Evolutionary conservation across 2,113 vertebrate genomes (phyloP), one percentile per base, ranked within the genome.

Genomic region (Myanophis thanlyinensis): DNA sequence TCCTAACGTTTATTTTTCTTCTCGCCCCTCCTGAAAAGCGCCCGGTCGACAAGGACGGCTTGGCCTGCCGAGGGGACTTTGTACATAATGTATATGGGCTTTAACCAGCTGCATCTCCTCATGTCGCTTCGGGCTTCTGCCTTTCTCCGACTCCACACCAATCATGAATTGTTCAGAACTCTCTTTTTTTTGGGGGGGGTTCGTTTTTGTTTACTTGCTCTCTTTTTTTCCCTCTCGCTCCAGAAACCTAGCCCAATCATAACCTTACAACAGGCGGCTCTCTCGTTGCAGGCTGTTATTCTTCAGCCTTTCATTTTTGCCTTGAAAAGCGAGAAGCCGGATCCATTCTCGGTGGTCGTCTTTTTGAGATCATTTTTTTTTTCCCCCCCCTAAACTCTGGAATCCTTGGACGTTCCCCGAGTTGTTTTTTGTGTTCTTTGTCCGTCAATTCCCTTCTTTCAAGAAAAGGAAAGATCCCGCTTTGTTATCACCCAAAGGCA

Each of bases 81-180:
- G 98, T 98, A 96, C 97, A 97, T 98, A 98, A 97, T 98, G 97
- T 97, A 97, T 98, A 98, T 98, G 54, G 97, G 67, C 97, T 97
- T 97, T 97, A 97, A 96, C 97, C 94, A 97, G 97, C 96, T 94
- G 96, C 94, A 86, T 95, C 94, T 95, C 97, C 96, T 90, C 93
- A 89, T 97, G 96, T 96, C 3, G 96, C 96, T 97, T 93, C 30
- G 93, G 96, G 97, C 97, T 98, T 96, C 92, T 93, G 97, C 96
- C 96, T 97, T 97, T 97, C 96, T 96, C 97, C 95, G 96, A 91
- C 95, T 98, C 98, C 97, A 96, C 97, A 96, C 97, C 97, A 96
- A 97, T 97, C 94, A 97, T 97, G 96, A 93, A 93, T 87, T 47
- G 48, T 96, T 94, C 92, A 95, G 95, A 95, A 62, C 96, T 97